Conservation (phyloP, 2,888 invertebrate species). For the Nycteola revayana region DNA sequence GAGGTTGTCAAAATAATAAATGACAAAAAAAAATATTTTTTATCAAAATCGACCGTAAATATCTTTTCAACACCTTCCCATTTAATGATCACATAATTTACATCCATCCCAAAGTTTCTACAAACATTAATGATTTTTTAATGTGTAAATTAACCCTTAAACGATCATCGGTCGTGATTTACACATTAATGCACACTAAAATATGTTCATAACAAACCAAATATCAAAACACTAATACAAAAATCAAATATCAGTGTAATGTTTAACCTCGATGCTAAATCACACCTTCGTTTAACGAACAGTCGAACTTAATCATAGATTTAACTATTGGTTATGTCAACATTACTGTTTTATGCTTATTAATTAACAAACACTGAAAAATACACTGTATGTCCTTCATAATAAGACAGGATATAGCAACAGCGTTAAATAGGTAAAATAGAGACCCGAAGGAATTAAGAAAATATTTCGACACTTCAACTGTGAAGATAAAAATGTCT, state of each 20-base stretch:
- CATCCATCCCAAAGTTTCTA: no score
- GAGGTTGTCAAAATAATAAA: no score
- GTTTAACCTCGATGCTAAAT: slow-evolving; percentile 37
- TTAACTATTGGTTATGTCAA: slow-evolving; percentile 44
- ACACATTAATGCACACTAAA: slow-evolving; percentile 12
- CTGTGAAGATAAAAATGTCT: slow-evolving; percentile 17
- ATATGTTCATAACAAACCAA: slow-evolving; percentile 32
- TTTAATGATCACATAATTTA: no score
- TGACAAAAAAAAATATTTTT: no score
- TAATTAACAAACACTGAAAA: no score
- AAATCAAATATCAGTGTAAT: slow-evolving; percentile 35
- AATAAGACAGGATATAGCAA: slow-evolving; percentile 18
- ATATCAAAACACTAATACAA: slow-evolving; percentile 32
- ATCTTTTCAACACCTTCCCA: no score
- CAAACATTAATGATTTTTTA: no score
- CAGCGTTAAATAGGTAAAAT: slow-evolving; percentile 10
- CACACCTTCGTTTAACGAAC: slow-evolving; percentile 34
- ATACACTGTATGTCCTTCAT: slow-evolving; percentile 15
- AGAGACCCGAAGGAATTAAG: slow-evolving; percentile 29
- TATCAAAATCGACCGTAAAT: no score
- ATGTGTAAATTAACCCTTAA: not conserved
- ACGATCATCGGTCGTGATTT: slow-evolving; percentile 12
- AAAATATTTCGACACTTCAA: slow-evolving; percentile 39
- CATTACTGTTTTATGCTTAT: slow-evolving; percentile 34
- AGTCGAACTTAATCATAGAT: slow-evolving; percentile 49